Base-by-base conservation (phyloP, 2,113 vertebrate genomes). In the Actinemys pallida region DNA sequence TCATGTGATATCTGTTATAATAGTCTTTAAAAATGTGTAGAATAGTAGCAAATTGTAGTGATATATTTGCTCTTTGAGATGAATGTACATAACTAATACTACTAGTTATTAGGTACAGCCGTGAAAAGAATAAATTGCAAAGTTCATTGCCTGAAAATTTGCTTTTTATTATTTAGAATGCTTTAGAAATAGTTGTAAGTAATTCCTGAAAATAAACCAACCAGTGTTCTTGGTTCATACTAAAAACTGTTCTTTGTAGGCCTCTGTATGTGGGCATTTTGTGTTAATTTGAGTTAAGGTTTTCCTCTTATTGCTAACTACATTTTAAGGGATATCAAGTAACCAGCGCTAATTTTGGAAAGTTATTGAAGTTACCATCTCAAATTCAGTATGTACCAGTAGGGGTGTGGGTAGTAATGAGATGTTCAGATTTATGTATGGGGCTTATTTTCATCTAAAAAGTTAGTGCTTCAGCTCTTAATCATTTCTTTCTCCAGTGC, bases 401-500 rank as follows among this genome's bases (percentile, higher is more conserved):
- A 72, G 35, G 65, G 17, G n/a, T 69, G 20, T n/a, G 49, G 2
- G 4, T 4, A 3, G 0, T 57, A 10, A 31, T 78, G 22, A 57
- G 91, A 81, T 84, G 39, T 14, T 78, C 76, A 45, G n/a, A 14
- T 85, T 50, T 50, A 20, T 45, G 31, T 47, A n/a, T 91, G n/a
- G 16, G 10, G 17, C 24, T 65, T 82, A 47, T 3, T 3, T 62
- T 83, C 83, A 52, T 84, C 14, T 14, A 1, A 94, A 93, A 49
- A 5, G 50, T 83, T 80, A 9, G 3, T 6, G 1, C 87, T 90
- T 94, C 84, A 94, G 79, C 65, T 56, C 1, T 91, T 87, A 39
- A 16, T 49, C 53, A 50, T 79, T 92, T 79, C 16, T 89, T 78
- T 31, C 12, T 95, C 19, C 80, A 99, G 99, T 99, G 99, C 92